Evolutionary conservation across 2,113 vertebrate species (phyloP).

Genomic region (Callochromis pleurospilus): DNA sequence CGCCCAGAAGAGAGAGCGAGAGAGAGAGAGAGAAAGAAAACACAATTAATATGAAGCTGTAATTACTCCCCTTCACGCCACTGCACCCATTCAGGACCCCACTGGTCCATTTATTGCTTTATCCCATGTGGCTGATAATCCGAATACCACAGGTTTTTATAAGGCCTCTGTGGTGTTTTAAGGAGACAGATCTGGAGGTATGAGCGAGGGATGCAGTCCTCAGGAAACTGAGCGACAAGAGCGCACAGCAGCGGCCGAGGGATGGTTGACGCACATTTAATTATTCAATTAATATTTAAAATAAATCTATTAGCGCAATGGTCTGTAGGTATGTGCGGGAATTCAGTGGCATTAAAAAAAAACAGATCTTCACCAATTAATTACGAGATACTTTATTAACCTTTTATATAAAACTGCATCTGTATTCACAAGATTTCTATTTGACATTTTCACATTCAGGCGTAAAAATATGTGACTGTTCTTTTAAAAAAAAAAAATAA

Average conservation of each 20-base stretch:
- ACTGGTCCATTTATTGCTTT: conserved; percentile 74
- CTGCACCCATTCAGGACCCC: conserved; percentile 72
- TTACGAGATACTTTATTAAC: background rate
- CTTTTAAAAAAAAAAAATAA: background rate
- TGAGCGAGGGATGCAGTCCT: background rate
- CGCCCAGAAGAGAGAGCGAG: background rate
- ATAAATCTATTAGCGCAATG: background rate
- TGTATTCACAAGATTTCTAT: background rate
- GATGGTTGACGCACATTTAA: background rate
- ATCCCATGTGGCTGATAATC: conserved; percentile 70
- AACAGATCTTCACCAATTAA: background rate
- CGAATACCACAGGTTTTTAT: conserved; percentile 67
- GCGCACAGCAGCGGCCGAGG: background rate
- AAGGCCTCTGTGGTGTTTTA: background rate
- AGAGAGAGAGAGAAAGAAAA: conserved; percentile 31
- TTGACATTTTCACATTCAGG: background rate
- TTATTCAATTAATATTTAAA: background rate
- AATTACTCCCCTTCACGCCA: conserved; percentile 77
- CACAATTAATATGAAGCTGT: conserved; percentile 82
- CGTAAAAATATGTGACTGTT: background rate
- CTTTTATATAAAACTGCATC: background rate
- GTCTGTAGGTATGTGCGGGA: background rate
- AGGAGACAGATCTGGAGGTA: background rate
- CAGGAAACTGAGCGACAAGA: background rate
- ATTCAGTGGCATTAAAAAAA: background rate